Conservation (phyloP, 2,888 invertebrate species). For the Acholoe squamosa region DNA sequence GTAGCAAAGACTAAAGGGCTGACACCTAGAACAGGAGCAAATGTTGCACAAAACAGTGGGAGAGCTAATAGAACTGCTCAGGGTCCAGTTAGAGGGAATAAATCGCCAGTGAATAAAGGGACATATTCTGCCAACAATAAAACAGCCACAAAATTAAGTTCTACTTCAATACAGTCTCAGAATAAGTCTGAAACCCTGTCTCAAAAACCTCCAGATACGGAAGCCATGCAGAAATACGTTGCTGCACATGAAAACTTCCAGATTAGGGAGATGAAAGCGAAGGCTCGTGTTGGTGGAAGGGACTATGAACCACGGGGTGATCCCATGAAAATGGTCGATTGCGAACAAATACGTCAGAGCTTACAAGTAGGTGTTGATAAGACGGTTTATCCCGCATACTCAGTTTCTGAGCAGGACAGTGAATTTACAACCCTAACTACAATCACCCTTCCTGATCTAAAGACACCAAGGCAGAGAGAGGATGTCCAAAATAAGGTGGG, state of each 20-base stretch:
- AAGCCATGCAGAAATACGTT: not conserved
- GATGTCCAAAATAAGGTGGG: not conserved
- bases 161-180: too few species aligned
- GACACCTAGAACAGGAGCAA: not conserved
- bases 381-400: not conserved
- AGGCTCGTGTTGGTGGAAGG: not conserved
- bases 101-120: too few species aligned
- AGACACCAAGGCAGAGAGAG: not conserved
- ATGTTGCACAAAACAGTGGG: not conserved
- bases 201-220: not conserved
- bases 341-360: not conserved
- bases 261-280: not conserved
- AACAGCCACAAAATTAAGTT: too few species aligned
- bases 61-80: not conserved
- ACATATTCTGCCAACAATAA: too few species aligned
- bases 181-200: too few species aligned
- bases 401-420: not conserved
- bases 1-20: not conserved
- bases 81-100: too few species aligned
- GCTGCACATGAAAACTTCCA: not conserved
- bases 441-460: not conserved
- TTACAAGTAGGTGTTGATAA: not conserved
- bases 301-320: not conserved
- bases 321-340: not conserved
- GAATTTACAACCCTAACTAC: not conserved